Base-by-base conservation (phyloP, 2,113 vertebrate species). In the Charina bottae region DNA sequence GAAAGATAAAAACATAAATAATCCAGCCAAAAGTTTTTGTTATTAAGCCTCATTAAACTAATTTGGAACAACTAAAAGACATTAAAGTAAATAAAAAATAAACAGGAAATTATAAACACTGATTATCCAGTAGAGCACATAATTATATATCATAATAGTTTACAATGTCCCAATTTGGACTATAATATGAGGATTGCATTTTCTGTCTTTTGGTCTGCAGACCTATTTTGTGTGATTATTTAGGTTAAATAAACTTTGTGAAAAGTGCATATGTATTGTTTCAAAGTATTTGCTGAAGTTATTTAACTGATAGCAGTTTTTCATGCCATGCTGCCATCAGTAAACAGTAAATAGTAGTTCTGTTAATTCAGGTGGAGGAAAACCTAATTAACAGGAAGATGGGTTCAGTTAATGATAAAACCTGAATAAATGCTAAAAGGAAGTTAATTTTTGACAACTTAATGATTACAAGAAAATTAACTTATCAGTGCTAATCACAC, bases 381-480 rank as follows among this genome's bases (percentile, higher is more conserved):
- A 24, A 91, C 12, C 42, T 85, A 83, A 33, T 92, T 85, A 54
- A 94, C 37, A 94, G 49, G 8, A 92, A 93, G 91, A 90, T 89
- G 56, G 0, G 93, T 53, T 89, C 0, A 94, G 12, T 56, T 93
- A 64, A 21, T 90, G 33, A 58, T 93, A 93, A 95, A 95, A 93
- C 84, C 49, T 88, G 92, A 42, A 42, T 92, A 96, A 92, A 78
- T 91, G 95, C 68, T 90, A 87, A 92, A 95, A 89, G 91, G 93
- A 95, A 96, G 84, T 60, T 21, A 87, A 94, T 93, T 91, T 93
- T 95, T 72, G 94, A 93, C 90, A 68, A 28, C 78, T 92, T 60
- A 90, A 94, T 88, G 93, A 94, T 85, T 96, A 93, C n/a, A 92
- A 90, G 56, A 92, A 92, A 54, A 90, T 94, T 95, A 93, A 55